These are phyloP conservation scores for Drosophila peninsularis DNA, from an alignment of 2,888 invertebrate genomes.

Conservation along the genomic window DNA sequence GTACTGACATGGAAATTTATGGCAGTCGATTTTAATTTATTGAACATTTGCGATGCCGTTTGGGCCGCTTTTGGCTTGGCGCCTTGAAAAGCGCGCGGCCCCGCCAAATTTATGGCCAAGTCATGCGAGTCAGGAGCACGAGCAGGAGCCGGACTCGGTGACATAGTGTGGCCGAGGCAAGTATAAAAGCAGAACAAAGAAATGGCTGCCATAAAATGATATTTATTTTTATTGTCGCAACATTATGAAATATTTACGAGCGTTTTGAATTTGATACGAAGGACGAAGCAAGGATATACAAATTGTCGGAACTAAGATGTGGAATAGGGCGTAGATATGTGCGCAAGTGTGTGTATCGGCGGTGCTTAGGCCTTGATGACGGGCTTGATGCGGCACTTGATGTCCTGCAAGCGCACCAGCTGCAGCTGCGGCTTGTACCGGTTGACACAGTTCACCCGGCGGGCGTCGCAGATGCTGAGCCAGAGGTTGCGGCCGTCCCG, in stretches of 20 bases:
- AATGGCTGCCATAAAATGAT: conserved; percentile 74
- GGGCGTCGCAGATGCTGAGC: conserved; percentile 66
- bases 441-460: conserved; percentile 61
- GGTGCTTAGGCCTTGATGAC: conserved; percentile 29
- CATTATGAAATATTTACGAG: conserved; percentile 77
- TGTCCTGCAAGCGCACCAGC: conserved; percentile 35
- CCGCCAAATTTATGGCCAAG: conserved; percentile 66
- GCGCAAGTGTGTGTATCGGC: too few relatives aligned
- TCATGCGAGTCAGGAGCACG: conserved; percentile 40
- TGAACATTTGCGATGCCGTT: conserved; percentile 59
- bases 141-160: neutral
- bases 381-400: conserved; percentile 19
- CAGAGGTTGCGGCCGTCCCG: conserved; percentile 46
- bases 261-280: conserved; percentile 43
- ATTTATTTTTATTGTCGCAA: conserved; percentile 76
- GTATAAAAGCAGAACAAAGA: conserved; percentile 43
- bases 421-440: conserved; percentile 18
- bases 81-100: conserved; percentile 39
- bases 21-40: conserved; percentile 80
- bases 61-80: conserved; percentile 36
- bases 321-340: conserved; percentile 5
- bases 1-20: conserved; percentile 80
- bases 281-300: neutral
- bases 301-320: neutral
- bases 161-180: conserved; percentile 14